These are phyloP conservation scores for Camponotus pennsylvanicus DNA, from an alignment of 1,140 invertebrate genomes.

Conservation along the genomic window DNA sequence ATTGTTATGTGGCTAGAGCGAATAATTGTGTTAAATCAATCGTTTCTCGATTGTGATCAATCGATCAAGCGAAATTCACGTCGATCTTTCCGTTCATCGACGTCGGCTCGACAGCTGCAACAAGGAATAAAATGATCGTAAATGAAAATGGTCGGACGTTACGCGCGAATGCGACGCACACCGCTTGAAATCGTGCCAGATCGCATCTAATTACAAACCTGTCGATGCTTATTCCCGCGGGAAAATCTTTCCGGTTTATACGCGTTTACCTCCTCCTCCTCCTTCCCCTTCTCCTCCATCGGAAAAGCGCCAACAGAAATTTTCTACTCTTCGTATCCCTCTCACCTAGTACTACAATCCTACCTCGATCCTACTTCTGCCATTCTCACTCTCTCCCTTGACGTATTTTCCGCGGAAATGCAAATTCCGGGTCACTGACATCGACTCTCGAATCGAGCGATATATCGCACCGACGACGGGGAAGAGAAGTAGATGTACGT, in stretches of 20 bases:
- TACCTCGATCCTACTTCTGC: not conserved
- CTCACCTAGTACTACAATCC: constrained; percentile 7
- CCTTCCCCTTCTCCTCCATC: not conserved
- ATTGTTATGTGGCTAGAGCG: not conserved
- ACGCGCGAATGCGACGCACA: not conserved
- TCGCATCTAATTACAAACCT: constrained; percentile 68
- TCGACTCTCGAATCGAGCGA: constrained; percentile 72
- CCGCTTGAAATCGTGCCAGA: constrained; percentile 64
- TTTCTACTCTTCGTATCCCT: constrained; percentile 36
- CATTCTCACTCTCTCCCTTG: constrained; percentile 6
- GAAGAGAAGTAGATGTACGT: constrained; percentile 74
- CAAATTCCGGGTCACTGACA: constrained; percentile 76
- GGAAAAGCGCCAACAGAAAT: constrained; percentile 64
- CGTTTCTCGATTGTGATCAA: constrained; percentile 43
- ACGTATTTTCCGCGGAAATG: constrained; percentile 76
- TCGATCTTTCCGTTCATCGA: constrained; percentile 22
- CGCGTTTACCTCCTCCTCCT: not conserved
- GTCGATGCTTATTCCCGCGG: constrained; percentile 65
- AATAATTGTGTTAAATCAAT: constrained; percentile 53
- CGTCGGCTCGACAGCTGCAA: not conserved
- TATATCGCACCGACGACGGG: constrained; percentile 70
- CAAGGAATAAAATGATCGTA: constrained; percentile 48
- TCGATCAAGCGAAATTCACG: constrained; percentile 32
- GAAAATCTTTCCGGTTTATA: constrained; percentile 58
- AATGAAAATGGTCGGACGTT: constrained; percentile 49